Evolutionary conservation across 2,797 vertebrate genomes (phyloP).

Genomic region (Tiaroga cobitis): DNA sequence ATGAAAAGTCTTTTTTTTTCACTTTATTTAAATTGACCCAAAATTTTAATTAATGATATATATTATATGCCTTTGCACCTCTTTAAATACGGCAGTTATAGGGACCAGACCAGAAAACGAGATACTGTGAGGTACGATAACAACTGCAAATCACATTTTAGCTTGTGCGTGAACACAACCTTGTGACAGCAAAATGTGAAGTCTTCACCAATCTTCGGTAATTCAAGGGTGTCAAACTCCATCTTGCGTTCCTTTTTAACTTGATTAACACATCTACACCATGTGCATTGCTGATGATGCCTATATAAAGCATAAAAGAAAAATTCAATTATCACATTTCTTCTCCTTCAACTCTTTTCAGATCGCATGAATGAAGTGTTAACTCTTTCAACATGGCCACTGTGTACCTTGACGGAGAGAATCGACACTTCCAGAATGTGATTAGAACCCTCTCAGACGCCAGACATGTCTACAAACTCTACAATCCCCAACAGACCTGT

Average conservation of each 20-base stretch:
- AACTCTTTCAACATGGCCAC: conserved; percentile 23
- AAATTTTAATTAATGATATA: background rate
- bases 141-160: background rate
- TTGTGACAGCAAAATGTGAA: background rate
- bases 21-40: background rate
- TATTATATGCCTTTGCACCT: background rate
- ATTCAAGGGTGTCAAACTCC: background rate
- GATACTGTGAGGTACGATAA: background rate
- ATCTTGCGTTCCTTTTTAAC: conserved; percentile 2
- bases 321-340: conserved; percentile 40
- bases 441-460: background rate
- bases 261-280: conserved; percentile 7
- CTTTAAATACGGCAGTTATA: background rate
- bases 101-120: background rate
- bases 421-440: conserved; percentile 2
- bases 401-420: conserved; percentile 2
- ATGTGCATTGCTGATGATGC: background rate
- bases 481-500: conserved; percentile 9
- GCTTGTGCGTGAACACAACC: background rate
- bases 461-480: background rate
- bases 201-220: background rate
- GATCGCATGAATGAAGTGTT: conserved; percentile 28
- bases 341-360: conserved; percentile 34
- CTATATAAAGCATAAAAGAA: conserved; percentile 2
- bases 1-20: background rate